Evolutionary conservation across 1,140 invertebrate genomes (phyloP).

Genomic region (Mesaphorura yosii): DNA sequence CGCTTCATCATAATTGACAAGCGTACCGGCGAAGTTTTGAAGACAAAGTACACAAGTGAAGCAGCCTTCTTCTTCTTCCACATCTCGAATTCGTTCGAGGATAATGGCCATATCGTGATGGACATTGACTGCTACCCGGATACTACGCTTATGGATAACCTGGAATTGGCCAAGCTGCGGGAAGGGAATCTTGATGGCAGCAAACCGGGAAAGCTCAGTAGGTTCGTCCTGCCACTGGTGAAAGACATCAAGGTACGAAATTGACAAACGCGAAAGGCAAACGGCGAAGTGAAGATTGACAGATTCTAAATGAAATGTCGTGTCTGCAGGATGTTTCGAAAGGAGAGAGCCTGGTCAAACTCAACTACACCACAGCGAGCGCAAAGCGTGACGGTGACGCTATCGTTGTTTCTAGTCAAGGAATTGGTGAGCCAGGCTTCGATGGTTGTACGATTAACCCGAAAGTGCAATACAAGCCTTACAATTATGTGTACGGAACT

Average conservation of each 20-base stretch:
- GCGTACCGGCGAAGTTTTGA: constrained; percentile 38
- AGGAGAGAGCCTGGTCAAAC: constrained; percentile 24
- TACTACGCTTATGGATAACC: constrained; percentile 36
- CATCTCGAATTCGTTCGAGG: constrained; percentile 46
- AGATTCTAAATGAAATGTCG: not conserved
- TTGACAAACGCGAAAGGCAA: too few species aligned
- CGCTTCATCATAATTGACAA: constrained; percentile 41
- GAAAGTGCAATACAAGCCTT: constrained; percentile 33
- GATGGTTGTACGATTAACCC: constrained; percentile 37
- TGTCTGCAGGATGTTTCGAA: constrained; percentile 22
- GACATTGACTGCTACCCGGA: constrained; percentile 37
- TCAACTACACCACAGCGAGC: constrained; percentile 24
- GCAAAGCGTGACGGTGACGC: constrained; percentile 27
- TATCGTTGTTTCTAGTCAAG: constrained; percentile 28
- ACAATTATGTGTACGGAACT: constrained; percentile 38
- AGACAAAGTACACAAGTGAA: constrained; percentile 36
- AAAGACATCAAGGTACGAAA: constrained; percentile 31
- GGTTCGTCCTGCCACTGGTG: constrained; percentile 35
- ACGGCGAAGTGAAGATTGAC: too few species aligned
- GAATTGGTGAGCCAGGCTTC: constrained; percentile 28
- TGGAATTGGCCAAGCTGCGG: constrained; percentile 35
- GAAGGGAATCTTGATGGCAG: constrained; percentile 28
- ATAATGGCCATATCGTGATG: constrained; percentile 32
- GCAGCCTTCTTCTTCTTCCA: constrained; percentile 46
- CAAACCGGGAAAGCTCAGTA: constrained; percentile 29